These are phyloP conservation scores for Tolypeutes matacus DNA, from an alignment of 2,797 vertebrate genomes.

Conservation along the genomic window DNA sequence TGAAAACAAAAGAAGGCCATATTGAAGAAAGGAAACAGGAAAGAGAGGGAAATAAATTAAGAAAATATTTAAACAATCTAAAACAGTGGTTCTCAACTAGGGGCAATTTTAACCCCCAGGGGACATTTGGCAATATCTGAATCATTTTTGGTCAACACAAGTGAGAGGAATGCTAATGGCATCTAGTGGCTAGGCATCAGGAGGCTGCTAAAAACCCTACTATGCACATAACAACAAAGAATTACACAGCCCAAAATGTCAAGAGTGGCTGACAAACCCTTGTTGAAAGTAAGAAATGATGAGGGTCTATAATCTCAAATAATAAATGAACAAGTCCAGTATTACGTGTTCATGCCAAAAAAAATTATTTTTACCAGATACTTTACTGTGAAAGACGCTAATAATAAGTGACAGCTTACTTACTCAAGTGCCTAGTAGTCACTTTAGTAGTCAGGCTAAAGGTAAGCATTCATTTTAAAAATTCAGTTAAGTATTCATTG, in stretches of 20 bases:
- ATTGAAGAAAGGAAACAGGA: not conserved
- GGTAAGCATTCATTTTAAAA: not conserved
- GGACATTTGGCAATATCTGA: not conserved
- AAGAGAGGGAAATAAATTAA: not conserved
- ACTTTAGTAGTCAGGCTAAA: not conserved
- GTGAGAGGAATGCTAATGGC: not conserved
- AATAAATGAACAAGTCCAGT: not conserved
- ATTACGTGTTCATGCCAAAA: not conserved
- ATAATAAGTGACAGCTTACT: not conserved
- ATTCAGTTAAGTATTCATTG: not conserved
- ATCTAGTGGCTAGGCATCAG: not conserved
- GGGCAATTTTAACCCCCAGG: too few species aligned
- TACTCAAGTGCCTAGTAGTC: not conserved
- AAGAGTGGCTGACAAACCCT: not conserved
- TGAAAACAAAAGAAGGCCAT: not conserved
- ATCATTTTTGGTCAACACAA: not conserved
- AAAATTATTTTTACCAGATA: not conserved
- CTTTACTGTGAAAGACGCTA: slow-evolving; percentile 4
- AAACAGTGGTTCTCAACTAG: too few species aligned
- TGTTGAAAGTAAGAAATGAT: not conserved
- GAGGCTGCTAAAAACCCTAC: not conserved
- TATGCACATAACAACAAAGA: not conserved
- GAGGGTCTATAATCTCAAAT: not conserved
- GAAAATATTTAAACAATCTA: not conserved
- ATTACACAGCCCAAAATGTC: not conserved